Conservation (phyloP, 53 echinoderm and acorn worm species). For the Temnopleurus reevesii region DNA sequence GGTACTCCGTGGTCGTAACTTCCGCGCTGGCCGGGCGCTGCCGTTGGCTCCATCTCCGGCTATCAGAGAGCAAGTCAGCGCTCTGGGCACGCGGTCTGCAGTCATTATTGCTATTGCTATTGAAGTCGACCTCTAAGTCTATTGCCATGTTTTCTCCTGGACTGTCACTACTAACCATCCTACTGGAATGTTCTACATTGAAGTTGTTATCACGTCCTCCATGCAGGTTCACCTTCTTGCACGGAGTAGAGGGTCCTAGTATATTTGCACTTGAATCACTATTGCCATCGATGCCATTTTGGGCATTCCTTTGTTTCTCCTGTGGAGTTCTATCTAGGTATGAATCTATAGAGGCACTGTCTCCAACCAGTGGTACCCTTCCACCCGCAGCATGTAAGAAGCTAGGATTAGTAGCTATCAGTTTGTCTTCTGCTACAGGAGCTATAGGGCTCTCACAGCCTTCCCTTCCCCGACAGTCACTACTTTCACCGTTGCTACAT, state of each 20-base stretch:
- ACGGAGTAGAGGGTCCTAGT: neutral
- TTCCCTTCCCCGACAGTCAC: constrained; percentile 26
- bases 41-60: constrained; percentile 49
- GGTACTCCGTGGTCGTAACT: constrained; percentile 43
- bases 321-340: constrained; percentile 55
- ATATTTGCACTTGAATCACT: constrained; percentile 60
- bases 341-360: constrained; percentile 42
- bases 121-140: constrained; percentile 52
- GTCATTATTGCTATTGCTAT: constrained; percentile 61
- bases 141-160: constrained; percentile 60
- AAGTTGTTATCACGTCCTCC: constrained; percentile 33
- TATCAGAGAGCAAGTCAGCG: constrained; percentile 47
- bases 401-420: constrained; percentile 22
- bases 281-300: constrained; percentile 34
- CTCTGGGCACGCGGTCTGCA: constrained; percentile 56
- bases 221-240: constrained; percentile 32
- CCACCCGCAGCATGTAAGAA: constrained; percentile 43
- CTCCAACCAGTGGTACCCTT: neutral
- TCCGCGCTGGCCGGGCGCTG: constrained; percentile 71
- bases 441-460: neutral
- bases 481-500: constrained; percentile 28
- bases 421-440: neutral
- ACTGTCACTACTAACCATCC: constrained; percentile 52
- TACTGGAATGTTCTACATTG: constrained; percentile 60
- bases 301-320: constrained; percentile 1